phyloP scores from a whole-genome alignment of 2,888 invertebrate genomes.

The Pandemis corylana region DNA sequence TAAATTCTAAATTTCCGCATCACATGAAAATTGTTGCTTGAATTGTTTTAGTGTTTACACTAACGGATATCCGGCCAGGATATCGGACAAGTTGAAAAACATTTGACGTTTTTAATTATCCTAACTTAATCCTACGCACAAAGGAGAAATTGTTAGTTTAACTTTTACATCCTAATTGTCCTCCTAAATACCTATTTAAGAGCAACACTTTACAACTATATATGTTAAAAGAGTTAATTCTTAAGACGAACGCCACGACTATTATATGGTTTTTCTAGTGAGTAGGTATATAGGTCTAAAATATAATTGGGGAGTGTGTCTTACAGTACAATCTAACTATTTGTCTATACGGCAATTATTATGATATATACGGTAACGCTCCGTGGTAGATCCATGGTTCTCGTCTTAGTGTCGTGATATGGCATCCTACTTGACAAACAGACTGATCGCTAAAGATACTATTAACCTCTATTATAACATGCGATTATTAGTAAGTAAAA shows the following conservation, averaged over 20 bases:
- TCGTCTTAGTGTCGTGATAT: constrained; percentile 28
- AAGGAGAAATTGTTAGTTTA: constrained; percentile 69
- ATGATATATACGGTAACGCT: constrained; percentile 40
- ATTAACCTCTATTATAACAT: constrained; percentile 33
- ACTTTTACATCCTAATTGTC: constrained; percentile 38
- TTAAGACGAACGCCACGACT: constrained; percentile 23
- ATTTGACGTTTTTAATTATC: constrained; percentile 55
- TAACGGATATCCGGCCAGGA: constrained; percentile 50
- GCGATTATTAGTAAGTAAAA: constrained; percentile 33
- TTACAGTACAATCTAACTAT: constrained; percentile 33
- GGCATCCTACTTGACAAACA: constrained; percentile 35
- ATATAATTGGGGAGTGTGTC: constrained; percentile 33
- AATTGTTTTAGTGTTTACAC: constrained; percentile 59
- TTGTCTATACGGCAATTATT: constrained; percentile 35
- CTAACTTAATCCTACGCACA: constrained; percentile 71
- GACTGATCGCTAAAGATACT: constrained; percentile 25
- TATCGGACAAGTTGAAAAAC: constrained; percentile 26
- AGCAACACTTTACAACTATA: constrained; percentile 36
- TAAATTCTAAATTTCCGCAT: constrained; percentile 53
- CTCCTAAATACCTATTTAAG: constrained; percentile 31
- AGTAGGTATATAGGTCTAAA: constrained; percentile 40
- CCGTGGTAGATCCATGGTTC: constrained; percentile 7
- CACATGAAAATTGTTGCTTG: constrained; percentile 71
- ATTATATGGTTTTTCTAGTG: constrained; percentile 35
- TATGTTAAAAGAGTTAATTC: constrained; percentile 30